Evolutionary conservation across 2,113 vertebrate species (phyloP).

Genomic region (Glaucidium brasilianum): DNA sequence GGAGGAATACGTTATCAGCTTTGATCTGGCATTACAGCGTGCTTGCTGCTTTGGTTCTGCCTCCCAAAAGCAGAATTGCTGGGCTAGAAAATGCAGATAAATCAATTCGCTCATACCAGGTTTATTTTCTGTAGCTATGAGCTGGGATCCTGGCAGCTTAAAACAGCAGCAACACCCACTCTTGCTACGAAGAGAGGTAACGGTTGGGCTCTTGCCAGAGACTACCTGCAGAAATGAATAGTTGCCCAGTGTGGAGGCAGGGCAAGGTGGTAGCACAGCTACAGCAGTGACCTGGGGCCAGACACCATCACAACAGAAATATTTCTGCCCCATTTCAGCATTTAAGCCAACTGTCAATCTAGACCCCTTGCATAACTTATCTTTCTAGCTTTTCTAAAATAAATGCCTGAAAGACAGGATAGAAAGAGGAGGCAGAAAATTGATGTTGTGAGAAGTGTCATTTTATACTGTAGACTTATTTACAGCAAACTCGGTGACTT

Average conservation of each 20-base stretch:
- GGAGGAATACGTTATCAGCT: neutral
- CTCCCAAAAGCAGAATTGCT: neutral
- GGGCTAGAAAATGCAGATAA: neutral
- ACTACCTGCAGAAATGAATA: neutral
- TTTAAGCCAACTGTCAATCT: neutral
- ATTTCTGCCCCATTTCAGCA: neutral
- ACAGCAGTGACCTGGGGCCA: neutral
- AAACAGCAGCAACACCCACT: neutral
- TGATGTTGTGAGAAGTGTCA: neutral
- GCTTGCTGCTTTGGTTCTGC: neutral
- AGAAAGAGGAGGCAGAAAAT: neutral
- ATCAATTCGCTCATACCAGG: neutral
- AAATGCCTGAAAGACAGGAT: neutral
- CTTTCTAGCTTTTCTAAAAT: neutral
- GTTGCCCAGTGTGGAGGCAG: neutral
- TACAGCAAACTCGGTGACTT: neutral
- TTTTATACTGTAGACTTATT: neutral
- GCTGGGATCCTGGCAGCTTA: neutral
- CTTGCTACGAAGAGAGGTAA: neutral
- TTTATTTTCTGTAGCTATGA: constrained; percentile 11
- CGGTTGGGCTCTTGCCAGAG: neutral
- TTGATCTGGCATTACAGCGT: neutral
- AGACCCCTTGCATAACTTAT: neutral
- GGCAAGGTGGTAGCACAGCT: neutral
- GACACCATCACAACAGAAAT: neutral